A percentile compares a stretch with the other conserved stretches of the same genome.
These are phyloP conservation scores for Triops cancriformis DNA, from an alignment of 1,140 invertebrate species.

Conservation along the genomic window DNA sequence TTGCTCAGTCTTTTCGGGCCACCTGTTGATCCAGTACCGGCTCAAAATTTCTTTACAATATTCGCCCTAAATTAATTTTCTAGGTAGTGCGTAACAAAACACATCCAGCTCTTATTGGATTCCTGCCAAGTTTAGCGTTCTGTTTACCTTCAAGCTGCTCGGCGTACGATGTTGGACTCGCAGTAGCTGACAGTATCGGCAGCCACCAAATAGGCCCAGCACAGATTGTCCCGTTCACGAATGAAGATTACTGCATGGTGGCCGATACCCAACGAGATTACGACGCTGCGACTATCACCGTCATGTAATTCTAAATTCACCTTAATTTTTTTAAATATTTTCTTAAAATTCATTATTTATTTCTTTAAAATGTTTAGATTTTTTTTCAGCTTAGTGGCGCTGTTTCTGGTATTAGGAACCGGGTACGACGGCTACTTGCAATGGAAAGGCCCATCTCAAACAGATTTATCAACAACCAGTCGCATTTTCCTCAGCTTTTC, in stretches of 20 bases:
- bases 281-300: constrained; percentile 18
- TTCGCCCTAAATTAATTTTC: too few relatives aligned
- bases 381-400: neutral
- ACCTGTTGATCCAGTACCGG: too few relatives aligned
- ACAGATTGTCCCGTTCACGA: constrained; percentile 3
- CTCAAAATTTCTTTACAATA: too few relatives aligned
- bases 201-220: neutral
- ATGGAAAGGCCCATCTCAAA: neutral
- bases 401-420: neutral
- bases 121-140: constrained; percentile 11
- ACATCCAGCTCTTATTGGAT: neutral
- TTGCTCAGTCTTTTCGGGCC: too few relatives aligned
- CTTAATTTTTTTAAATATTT: neutral
- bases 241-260: constrained; percentile 1
- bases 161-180: neutral
- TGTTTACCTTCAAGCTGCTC: constrained; percentile 14
- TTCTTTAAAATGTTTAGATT: neutral
- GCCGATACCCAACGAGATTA: neutral
- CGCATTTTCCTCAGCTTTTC: constrained; percentile 14
- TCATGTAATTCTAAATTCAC: constrained; percentile 11
- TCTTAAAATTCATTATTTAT: neutral
- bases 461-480: neutral
- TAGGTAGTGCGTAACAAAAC: neutral
- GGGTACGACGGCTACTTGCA: constrained; percentile 19
- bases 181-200: constrained; percentile 15